phyloP scores from a whole-genome alignment of 2,797 vertebrate genomes.

The Sciaenops ocellatus region DNA sequence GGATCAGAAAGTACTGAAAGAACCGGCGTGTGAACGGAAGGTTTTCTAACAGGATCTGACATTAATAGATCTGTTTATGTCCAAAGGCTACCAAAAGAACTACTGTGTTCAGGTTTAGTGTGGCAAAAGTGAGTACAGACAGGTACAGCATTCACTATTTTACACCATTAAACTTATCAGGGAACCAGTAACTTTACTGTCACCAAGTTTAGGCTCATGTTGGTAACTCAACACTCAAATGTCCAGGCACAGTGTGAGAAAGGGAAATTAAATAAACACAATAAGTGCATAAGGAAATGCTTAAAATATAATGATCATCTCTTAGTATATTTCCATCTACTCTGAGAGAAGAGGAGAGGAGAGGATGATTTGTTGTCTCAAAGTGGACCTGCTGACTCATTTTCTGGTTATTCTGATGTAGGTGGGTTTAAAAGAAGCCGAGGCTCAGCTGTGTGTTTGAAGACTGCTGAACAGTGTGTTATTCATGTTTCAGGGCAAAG shows the following conservation, averaged over 20 bases:
- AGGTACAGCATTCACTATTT: background rate
- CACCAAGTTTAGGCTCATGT: background rate
- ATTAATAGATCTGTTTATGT: background rate
- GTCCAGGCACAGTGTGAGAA: too few relatives aligned
- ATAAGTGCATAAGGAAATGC: background rate
- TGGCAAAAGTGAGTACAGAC: background rate
- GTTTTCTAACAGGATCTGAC: too few relatives aligned
- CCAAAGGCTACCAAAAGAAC: background rate
- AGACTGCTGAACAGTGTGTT: background rate
- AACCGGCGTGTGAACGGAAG: background rate
- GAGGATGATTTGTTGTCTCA: too few relatives aligned
- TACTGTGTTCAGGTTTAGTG: background rate
- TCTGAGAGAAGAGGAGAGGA: background rate
- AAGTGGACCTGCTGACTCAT: background rate
- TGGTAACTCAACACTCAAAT: background rate
- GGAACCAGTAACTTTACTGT: background rate
- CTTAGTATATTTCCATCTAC: background rate
- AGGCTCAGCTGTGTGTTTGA: background rate
- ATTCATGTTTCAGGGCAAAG: slow-evolving; percentile 89
- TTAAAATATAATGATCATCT: background rate
- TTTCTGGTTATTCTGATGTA: background rate
- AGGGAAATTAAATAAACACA: background rate
- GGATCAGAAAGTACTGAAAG: background rate
- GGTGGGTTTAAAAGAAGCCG: background rate
- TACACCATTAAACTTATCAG: background rate